These are phyloP conservation scores for Pristionchus arcanus DNA, from an alignment of 2,888 invertebrate genomes.

Conservation along the genomic window DNA sequence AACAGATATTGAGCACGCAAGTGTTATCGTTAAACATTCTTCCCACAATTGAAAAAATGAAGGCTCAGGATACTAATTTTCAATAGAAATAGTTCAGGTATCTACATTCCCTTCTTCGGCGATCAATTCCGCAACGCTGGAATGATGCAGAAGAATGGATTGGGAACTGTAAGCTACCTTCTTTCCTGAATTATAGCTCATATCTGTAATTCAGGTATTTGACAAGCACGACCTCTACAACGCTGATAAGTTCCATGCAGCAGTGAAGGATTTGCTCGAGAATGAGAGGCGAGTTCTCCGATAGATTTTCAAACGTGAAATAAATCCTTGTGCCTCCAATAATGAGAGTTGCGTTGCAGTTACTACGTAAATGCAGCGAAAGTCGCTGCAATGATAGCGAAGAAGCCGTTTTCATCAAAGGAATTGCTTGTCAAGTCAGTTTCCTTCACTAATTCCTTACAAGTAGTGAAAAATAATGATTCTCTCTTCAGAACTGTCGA, in stretches of 20 bases:
- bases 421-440: neutral
- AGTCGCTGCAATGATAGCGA: neutral
- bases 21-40: no score
- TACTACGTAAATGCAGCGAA: neutral
- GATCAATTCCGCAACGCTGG: neutral
- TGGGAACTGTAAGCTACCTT: neutral
- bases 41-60: no score
- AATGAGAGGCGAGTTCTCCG: neutral
- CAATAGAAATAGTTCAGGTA: neutral
- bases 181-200: neutral
- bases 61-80: no score
- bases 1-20: neutral
- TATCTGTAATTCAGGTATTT: neutral
- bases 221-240: constrained; percentile 32
- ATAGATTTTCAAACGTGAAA: no score
- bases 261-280: neutral
- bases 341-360: neutral
- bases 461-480: neutral
- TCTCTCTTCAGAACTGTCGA: constrained; percentile 10
- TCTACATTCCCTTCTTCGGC: neutral
- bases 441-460: neutral
- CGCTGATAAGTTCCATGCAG: neutral
- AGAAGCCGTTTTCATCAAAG: constrained; percentile 34
- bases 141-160: constrained; percentile 36
- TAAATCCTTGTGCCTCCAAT: neutral